These are phyloP conservation scores for Copidosoma aretas DNA, from an alignment of 2,888 invertebrate genomes.

Conservation along the genomic window DNA sequence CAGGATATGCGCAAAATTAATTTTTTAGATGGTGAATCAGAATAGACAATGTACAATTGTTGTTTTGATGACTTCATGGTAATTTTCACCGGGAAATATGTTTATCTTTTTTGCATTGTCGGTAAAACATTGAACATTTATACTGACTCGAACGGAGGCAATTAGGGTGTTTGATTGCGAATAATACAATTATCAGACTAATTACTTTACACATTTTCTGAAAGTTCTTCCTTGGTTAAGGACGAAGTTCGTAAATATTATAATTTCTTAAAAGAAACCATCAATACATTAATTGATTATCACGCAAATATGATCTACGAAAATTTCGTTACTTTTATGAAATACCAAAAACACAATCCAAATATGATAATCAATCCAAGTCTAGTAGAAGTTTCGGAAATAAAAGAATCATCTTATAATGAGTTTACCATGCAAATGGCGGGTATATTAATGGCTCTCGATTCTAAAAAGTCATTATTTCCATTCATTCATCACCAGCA, in stretches of 20 bases:
- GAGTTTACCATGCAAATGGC: conserved; percentile 4
- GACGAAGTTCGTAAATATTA: not conserved
- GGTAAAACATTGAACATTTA: not conserved
- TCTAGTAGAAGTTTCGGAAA: not conserved
- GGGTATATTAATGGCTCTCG: not conserved
- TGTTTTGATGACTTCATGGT: not conserved
- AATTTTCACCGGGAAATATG: no score
- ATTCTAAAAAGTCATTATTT: conserved; percentile 22
- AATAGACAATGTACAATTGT: conserved; percentile 1
- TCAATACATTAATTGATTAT: no score
- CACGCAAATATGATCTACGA: not conserved
- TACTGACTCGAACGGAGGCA: not conserved
- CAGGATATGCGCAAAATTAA: not conserved
- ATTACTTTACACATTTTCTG: no score
- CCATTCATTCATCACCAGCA: conserved; percentile 4
- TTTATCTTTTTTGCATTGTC: not conserved
- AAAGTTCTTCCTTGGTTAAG: no score
- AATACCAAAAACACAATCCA: not conserved
- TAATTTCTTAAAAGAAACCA: not conserved
- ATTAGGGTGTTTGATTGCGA: not conserved
- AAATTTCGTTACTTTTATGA: no score
- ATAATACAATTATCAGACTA: not conserved
- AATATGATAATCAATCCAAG: not conserved
- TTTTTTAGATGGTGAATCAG: conserved; percentile 6
- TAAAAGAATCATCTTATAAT: not conserved